These are phyloP conservation scores for Plagodis pulveraria DNA, from an alignment of 2,888 invertebrate genomes.

Conservation along the genomic window DNA sequence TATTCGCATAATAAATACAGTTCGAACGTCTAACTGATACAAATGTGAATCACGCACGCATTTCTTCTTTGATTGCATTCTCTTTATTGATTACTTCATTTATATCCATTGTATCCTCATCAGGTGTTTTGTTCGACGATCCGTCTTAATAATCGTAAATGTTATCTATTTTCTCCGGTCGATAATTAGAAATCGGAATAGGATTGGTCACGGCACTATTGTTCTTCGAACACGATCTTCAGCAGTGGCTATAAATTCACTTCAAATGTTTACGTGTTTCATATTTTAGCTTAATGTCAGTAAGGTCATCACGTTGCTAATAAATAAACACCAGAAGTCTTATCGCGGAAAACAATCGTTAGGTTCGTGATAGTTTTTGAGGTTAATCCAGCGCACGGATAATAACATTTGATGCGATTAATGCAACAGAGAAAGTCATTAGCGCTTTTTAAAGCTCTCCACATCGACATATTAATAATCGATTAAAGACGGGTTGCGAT, in stretches of 20 bases:
- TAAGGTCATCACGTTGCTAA: constrained; percentile 7
- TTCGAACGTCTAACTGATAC: constrained; percentile 29
- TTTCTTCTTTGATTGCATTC: constrained; percentile 43
- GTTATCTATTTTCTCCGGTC: constrained; percentile 54
- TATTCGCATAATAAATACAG: constrained; percentile 39
- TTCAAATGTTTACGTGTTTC: constrained; percentile 24
- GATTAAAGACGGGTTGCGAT: too few species aligned
- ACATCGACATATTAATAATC: too few species aligned
- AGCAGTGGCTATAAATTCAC: constrained; percentile 48
- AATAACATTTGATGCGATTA: too few species aligned
- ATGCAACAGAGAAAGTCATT: too few species aligned
- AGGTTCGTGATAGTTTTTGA: not conserved
- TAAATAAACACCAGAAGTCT: constrained; percentile 11
- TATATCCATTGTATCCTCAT: constrained; percentile 42
- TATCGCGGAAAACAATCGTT: not conserved
- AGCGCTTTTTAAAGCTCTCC: too few species aligned
- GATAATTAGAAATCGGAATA: constrained; percentile 66
- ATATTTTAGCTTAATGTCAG: constrained; percentile 12
- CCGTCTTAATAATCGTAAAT: constrained; percentile 49
- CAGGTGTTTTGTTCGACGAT: constrained; percentile 43
- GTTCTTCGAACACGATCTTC: constrained; percentile 53
- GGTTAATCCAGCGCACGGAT: not conserved
- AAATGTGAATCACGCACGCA: constrained; percentile 43
- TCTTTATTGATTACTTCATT: constrained; percentile 48
- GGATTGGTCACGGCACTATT: constrained; percentile 59